Evolutionary conservation across 2,113 vertebrate genomes (phyloP).

Genomic region (Vidua chalybeata): DNA sequence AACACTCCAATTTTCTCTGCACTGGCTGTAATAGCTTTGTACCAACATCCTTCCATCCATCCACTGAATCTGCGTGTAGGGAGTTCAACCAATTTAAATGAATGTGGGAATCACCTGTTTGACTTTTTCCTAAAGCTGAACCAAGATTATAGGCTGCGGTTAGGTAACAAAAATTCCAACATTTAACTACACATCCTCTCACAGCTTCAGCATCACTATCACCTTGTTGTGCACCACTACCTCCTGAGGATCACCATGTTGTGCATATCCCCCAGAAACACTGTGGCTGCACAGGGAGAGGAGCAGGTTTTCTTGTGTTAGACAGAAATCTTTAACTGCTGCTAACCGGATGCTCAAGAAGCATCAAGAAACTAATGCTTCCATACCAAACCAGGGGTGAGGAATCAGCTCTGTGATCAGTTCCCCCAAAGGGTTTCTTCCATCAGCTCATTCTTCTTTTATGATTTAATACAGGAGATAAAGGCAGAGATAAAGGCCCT

Average conservation of each 20-base stretch:
- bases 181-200: neutral
- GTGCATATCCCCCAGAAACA: rapidly evolving
- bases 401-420: neutral
- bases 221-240: rapidly evolving
- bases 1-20: neutral
- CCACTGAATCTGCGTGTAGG: neutral
- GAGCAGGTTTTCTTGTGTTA: neutral
- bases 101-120: neutral
- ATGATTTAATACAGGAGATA: slow-evolving; percentile 23
- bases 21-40: neutral
- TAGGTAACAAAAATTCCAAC: neutral
- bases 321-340: neutral
- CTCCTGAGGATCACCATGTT: rapidly evolving
- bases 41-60: neutral
- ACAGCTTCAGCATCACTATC: neutral
- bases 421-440: neutral
- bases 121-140: neutral
- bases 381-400: neutral
- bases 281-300: neutral
- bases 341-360: neutral
- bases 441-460: neutral
- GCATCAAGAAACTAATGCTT: neutral
- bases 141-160: neutral
- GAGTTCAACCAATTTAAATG: neutral
- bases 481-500: neutral